phyloP scores from a whole-genome alignment of 2,797 vertebrate species.

The Lagorchestes hirsutus region DNA sequence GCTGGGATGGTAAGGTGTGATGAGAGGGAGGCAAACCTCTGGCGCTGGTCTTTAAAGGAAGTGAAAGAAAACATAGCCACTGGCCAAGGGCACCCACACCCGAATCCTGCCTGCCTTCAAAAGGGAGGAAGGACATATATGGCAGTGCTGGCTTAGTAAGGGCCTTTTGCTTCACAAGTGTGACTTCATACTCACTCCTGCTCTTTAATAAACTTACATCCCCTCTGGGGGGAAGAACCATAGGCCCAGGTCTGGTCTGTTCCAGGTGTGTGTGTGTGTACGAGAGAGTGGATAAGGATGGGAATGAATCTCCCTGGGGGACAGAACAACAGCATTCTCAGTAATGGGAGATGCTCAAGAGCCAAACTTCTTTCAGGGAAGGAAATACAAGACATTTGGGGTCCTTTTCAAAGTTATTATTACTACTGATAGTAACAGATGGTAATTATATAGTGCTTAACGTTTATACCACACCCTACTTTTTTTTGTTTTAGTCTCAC shows the following conservation, averaged over 20 bases:
- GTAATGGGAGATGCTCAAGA: neutral
- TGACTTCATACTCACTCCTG: slow-evolving; percentile 9
- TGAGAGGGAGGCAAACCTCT: neutral
- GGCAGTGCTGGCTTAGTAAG: neutral
- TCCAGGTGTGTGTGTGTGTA: neutral
- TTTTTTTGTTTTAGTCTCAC: neutral
- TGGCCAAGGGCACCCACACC: neutral
- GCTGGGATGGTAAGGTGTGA: neutral
- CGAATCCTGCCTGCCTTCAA: neutral
- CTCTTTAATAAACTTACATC: slow-evolving; percentile 23
- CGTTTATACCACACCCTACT: neutral
- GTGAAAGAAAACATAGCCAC: neutral
- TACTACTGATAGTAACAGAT: neutral
- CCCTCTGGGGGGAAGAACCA: neutral
- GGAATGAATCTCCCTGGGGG: neutral
- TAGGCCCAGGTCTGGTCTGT: neutral
- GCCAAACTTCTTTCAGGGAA: neutral
- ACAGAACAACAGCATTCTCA: neutral
- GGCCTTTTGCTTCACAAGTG: neutral
- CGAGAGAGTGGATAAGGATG: too few relatives aligned
- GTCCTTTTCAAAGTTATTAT: neutral
- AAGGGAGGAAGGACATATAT: neutral
- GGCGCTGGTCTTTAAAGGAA: neutral
- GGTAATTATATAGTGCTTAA: neutral
- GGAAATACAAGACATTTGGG: neutral